Conservation (phyloP, 2,797 vertebrate genomes). For the Chromobotia macracanthus region DNA sequence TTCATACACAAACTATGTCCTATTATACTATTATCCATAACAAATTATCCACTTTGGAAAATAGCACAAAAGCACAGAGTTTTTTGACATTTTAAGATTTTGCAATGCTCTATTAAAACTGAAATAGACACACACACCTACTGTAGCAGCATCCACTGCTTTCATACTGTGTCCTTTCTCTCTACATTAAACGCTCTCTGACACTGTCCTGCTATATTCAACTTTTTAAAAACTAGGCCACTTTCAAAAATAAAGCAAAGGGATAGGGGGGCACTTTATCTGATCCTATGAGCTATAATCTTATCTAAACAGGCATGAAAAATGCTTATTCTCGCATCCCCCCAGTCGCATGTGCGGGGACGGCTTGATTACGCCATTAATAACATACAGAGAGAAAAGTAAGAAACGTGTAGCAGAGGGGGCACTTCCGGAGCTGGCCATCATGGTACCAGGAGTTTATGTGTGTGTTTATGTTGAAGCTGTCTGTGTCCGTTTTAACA, state of each 20-base stretch:
- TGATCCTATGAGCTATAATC: slow-evolving; percentile 55
- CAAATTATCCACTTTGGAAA: neutral
- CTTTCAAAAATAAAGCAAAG: slow-evolving; percentile 39
- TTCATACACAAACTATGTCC: neutral
- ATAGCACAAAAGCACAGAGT: neutral
- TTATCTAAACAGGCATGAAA: slow-evolving; percentile 53
- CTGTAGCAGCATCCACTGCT: neutral
- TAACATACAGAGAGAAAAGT: slow-evolving; percentile 51
- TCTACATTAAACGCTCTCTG: slow-evolving; percentile 19
- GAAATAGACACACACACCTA: slow-evolving; percentile 5
- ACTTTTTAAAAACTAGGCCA: slow-evolving; percentile 54
- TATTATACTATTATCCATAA: neutral
- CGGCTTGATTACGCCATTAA: slow-evolving; percentile 58
- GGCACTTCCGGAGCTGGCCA: slow-evolving; percentile 1
- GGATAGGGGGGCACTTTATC: slow-evolving; percentile 43
- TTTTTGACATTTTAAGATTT: slow-evolving; percentile 6
- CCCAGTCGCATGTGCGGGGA: slow-evolving; percentile 44
- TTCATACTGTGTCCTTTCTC: slow-evolving; percentile 6
- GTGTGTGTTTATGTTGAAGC: neutral
- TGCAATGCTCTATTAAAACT: neutral
- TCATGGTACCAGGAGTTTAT: neutral
- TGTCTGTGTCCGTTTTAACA: neutral
- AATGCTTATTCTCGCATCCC: slow-evolving; percentile 57
- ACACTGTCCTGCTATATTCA: slow-evolving; percentile 13
- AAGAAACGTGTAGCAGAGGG: slow-evolving; percentile 20